Percentiles rank a stretch among this genome's conserved stretches.
These are phyloP conservation scores for Teleopsis dalmanni DNA, from an alignment of 1,140 invertebrate species.

Conservation along the genomic window DNA sequence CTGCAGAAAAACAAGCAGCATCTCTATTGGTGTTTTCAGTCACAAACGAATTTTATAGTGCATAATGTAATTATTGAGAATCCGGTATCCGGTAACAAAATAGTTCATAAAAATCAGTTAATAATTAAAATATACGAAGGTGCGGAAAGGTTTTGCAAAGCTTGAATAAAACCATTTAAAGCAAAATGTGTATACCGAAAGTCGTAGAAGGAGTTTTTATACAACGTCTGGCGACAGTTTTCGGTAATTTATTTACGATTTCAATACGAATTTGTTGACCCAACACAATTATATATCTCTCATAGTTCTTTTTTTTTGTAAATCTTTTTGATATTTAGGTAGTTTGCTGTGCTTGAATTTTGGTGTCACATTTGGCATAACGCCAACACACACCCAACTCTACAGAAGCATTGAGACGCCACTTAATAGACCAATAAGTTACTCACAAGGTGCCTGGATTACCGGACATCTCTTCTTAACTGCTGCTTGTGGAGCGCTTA, in stretches of 20 bases:
- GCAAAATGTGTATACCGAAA: slow-evolving; percentile 28
- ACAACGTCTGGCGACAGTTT: slow-evolving; percentile 23
- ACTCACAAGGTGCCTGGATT: slow-evolving; percentile 20
- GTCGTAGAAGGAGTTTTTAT: slow-evolving; percentile 23
- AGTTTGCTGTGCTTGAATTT: slow-evolving; percentile 35
- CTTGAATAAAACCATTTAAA: neutral
- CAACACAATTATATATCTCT: neutral
- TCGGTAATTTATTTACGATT: slow-evolving; percentile 17
- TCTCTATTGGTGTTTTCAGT: too few relatives aligned
- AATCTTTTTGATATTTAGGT: slow-evolving; percentile 15
- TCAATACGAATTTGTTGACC: neutral
- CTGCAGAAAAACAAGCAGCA: too few relatives aligned
- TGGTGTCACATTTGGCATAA: slow-evolving; percentile 34
- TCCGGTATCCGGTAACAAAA: too few relatives aligned
- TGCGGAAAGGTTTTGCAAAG: too few relatives aligned
- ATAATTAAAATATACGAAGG: too few relatives aligned
- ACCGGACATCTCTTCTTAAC: slow-evolving; percentile 27
- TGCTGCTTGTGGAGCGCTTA: slow-evolving; percentile 23
- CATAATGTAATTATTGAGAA: too few relatives aligned
- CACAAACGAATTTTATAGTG: too few relatives aligned
- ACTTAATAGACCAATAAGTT: slow-evolving; percentile 17
- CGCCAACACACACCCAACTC: slow-evolving; percentile 26
- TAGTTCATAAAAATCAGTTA: too few relatives aligned
- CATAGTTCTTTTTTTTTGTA: neutral
- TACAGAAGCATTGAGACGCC: slow-evolving; percentile 24